These are phyloP conservation scores for Heterodera filipjevi DNA, from an alignment of 2,888 invertebrate species.

Conservation along the genomic window DNA sequence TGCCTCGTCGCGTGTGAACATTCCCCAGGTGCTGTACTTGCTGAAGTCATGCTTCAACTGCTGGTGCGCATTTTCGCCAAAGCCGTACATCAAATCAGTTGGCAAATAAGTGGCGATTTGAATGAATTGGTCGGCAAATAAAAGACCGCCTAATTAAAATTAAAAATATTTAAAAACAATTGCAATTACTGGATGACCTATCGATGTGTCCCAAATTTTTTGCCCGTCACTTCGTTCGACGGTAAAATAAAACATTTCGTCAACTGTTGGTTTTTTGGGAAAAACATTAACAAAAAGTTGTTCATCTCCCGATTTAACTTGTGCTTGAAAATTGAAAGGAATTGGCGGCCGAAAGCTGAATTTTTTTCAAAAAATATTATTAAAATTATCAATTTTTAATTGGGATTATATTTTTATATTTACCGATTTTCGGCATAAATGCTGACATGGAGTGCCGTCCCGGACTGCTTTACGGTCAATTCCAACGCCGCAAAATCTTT, in stretches of 20 bases:
- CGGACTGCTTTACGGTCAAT: constrained; percentile 32
- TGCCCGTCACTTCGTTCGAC: constrained; percentile 32
- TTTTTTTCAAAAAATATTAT: background rate
- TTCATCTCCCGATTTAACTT: constrained; percentile 39
- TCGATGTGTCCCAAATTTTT: constrained; percentile 59
- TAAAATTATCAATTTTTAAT: background rate
- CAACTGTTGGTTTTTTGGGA: constrained; percentile 4
- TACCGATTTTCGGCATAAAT: constrained; percentile 38
- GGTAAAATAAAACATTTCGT: constrained; percentile 30
- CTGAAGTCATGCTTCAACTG: constrained; percentile 58
- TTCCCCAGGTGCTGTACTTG: constrained; percentile 60
- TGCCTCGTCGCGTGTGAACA: constrained; percentile 59
- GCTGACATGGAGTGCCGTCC: constrained; percentile 35
- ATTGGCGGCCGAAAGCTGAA: constrained; percentile 54
- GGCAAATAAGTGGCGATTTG: constrained; percentile 62
- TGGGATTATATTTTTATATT: background rate
- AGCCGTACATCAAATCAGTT: constrained; percentile 60
- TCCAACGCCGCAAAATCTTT: constrained; percentile 30
- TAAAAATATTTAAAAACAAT: constrained; percentile 39
- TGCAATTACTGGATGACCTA: constrained; percentile 36
- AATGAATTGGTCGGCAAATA: constrained; percentile 61
- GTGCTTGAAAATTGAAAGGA: constrained; percentile 41
- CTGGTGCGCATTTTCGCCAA: constrained; percentile 62
- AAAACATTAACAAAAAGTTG: constrained; percentile 6
- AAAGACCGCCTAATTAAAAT: constrained; percentile 57